A percentile compares a stretch with the other conserved stretches of the same genome.
Evolutionary conservation across 2,797 vertebrate genomes (phyloP).

Genomic region (Sebastes minor): DNA sequence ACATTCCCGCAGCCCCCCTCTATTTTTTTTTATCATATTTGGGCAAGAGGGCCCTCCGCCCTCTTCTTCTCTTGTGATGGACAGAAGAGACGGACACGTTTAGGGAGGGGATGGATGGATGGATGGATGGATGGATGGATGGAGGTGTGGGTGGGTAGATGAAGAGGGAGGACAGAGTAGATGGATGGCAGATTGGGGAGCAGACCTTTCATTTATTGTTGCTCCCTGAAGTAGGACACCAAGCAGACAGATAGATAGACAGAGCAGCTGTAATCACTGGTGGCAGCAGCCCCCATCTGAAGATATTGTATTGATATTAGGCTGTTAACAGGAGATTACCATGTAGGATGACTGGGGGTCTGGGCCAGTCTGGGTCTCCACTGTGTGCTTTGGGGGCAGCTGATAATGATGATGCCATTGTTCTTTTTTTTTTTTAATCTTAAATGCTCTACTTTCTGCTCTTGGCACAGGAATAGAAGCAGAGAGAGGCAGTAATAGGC

Average conservation of each 20-base stretch:
- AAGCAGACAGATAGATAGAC: constrained; percentile 35
- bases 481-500: background rate
- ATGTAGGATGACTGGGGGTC: constrained; percentile 22
- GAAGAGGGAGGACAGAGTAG: constrained; percentile 27
- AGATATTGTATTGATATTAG: constrained; percentile 51
- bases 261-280: constrained; percentile 52
- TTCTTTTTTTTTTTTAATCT: background rate
- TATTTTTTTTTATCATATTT: background rate
- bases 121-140: background rate
- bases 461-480: background rate
- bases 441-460: constrained; percentile 13
- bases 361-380: constrained; percentile 34
- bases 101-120: constrained; percentile 4
- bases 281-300: constrained; percentile 19
- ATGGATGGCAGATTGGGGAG: constrained; percentile 55
- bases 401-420: constrained; percentile 27
- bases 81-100: constrained; percentile 55
- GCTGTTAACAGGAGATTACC: constrained; percentile 57
- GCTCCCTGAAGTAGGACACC: constrained; percentile 65
- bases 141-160: constrained; percentile 10
- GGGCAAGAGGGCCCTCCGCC: background rate
- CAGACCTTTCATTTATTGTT: constrained; percentile 53
- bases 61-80: constrained; percentile 33
- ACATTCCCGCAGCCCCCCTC: constrained; percentile 15
- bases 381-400: background rate